Evolutionary conservation across 2,113 vertebrate species (phyloP), one percentile per base, ranked within the genome.

Genomic region (Anthoscopus minutus): DNA sequence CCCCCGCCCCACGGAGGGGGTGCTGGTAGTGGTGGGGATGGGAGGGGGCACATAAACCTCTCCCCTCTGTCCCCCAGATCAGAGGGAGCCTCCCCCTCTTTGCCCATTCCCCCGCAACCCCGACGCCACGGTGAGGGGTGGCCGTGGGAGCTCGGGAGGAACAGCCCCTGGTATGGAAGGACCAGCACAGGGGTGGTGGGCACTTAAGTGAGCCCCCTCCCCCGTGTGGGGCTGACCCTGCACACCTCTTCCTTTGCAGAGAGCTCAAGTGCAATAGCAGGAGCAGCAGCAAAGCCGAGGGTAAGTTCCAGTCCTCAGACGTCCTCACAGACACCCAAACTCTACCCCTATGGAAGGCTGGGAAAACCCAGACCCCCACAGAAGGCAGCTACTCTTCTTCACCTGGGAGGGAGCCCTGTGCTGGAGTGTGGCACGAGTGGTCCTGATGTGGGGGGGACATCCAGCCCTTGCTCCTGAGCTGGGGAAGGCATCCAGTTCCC

Each of bases 241-340:
- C 9, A 11, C 38, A 56, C 35, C 94, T 67, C 73, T 95, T 92
- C 81, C 58, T 87, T 96, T 94, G 88, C 97, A 98, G 98, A 97
- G 96, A 97, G 95, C 83, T 96, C 92, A 97, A 97, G 97, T 97
- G 97, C 97, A 98, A 97, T 80, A 98, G 95, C 97, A 97, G 89
- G 53, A 96, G 97, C 96, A 97, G 97, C 97, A 97, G 95, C 97
- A 98, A 96, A 97, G 80, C 97, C 88, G 97, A 98, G 96, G 98
- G 98, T 98, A 93, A 98, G 98, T 95, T 54, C 42, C 44, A 56
- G 31, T 16, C 17, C 61, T 9, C 4, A 1, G 10, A 27, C 4
- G 42, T 11, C 11, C 37, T 20, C 13, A 5, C 12, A 1, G 30
- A 14, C 6, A 16, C 67, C 31, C 23, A 10, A 44, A 35, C 7